Evolutionary conservation across 2,113 vertebrate genomes (phyloP), one percentile per base, ranked within the genome.

Genomic region (Passer montanus): DNA sequence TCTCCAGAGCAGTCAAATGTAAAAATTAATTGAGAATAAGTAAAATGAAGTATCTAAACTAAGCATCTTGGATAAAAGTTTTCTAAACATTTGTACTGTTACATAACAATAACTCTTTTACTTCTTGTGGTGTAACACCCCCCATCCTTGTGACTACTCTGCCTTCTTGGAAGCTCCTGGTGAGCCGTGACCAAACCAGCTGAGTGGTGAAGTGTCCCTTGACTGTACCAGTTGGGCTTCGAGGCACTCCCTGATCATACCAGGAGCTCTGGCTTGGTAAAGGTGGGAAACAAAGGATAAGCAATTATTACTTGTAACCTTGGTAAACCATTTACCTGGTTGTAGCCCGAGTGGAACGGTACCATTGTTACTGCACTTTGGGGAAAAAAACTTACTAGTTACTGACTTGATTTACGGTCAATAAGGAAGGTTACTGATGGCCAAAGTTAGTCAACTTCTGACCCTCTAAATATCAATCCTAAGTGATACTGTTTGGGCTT

Each of bases 241-340:
- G 3, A 56, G 64, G 72, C 56, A 33, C 72, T 77, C 49, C 55
- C 72, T 63, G 49, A 43, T 70, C 1, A 0, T 20, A 63, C 10
- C 4, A 2, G 18, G 27, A 70, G 49, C 56, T 50, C 56, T 84
- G 56, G 43, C 2, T 0, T 84, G 41, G 49, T 37, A 17, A 50
- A 84, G 64, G 27, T 56, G 72, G 64, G 72, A 63, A 84, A 84
- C 56, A 90, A 84, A 70, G 63, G 27, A 77, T 44, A 56, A 77
- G 27, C 49, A 64, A 56, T 77, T 90, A 70, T 37, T 35, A 35
- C 59, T 14, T 28, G 56, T 56, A 50, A 56, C 23, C 27, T 64
- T 63, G 43, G 72, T 70, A 70, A 77, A 84, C 80, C 43, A 77
- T 90, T 90, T 84, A 84, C 72, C 35, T 90, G 64, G 16, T 33